Evolutionary conservation across 2,113 vertebrate genomes (phyloP).

Genomic region (Myxocyprinus asiaticus): DNA sequence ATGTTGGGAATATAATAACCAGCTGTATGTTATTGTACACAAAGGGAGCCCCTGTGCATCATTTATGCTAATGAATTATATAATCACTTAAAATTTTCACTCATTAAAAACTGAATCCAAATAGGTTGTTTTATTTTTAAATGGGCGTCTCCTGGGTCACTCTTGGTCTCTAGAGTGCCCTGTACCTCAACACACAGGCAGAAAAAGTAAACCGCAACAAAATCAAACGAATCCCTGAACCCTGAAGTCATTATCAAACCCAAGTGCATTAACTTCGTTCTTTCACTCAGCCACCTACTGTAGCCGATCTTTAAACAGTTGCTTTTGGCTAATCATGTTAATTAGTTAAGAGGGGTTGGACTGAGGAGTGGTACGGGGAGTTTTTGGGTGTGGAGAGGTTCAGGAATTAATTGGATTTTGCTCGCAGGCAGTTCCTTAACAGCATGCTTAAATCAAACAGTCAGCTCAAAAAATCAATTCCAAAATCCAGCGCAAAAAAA

Average conservation of each 20-base stretch:
- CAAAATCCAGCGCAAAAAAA: constrained; percentile 58
- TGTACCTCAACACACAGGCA: background rate
- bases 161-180: background rate
- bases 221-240: background rate
- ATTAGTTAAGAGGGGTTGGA: constrained; percentile 52
- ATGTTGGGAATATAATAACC: constrained; percentile 26
- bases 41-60: constrained; percentile 7
- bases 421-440: constrained; percentile 53
- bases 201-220: background rate
- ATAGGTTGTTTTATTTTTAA: constrained; percentile 1
- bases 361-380: constrained; percentile 29
- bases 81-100: background rate
- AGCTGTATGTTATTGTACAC: constrained; percentile 13
- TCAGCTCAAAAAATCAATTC: constrained; percentile 61
- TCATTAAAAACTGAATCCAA: background rate
- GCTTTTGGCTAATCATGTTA: constrained; percentile 57
- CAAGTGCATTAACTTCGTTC: constrained; percentile 16
- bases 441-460: constrained; percentile 65
- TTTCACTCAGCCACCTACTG: constrained; percentile 40
- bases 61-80: constrained; percentile 46
- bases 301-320: constrained; percentile 45
- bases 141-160: background rate
- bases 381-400: constrained; percentile 51
- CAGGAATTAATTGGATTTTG: constrained; percentile 57
- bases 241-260: constrained; percentile 13